These are phyloP conservation scores for Burhinus bistriatus DNA, from an alignment of 2,113 vertebrate genomes.

Conservation along the genomic window DNA sequence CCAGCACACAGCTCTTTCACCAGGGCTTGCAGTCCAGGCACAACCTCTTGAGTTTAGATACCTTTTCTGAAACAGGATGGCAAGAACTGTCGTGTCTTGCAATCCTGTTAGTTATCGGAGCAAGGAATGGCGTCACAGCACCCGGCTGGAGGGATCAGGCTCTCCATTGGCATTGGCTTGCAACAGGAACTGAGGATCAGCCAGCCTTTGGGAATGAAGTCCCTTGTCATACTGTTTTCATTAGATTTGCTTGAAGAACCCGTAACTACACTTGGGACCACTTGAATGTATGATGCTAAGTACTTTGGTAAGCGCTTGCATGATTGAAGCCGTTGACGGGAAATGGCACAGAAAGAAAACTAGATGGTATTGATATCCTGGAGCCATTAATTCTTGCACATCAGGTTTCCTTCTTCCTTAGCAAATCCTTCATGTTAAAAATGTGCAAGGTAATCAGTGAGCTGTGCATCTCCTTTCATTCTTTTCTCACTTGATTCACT, in stretches of 20 bases:
- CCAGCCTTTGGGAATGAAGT: background rate
- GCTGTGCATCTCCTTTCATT: background rate
- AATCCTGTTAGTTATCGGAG: background rate
- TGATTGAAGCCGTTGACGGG: background rate
- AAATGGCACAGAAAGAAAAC: background rate
- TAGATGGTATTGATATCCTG: background rate
- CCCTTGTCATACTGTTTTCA: background rate
- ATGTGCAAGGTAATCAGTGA: background rate
- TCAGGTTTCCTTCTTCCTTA: background rate
- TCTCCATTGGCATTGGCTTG: fast-evolving
- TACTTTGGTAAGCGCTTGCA: background rate
- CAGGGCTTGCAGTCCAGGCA: background rate
- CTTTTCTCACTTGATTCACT: background rate
- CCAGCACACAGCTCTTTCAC: background rate
- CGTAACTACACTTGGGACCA: background rate
- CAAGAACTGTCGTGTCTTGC: background rate
- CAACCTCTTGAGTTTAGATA: background rate
- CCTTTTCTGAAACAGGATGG: background rate
- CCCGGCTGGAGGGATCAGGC: fast-evolving
- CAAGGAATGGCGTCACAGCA: background rate
- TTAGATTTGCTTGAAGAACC: background rate
- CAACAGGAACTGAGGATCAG: background rate
- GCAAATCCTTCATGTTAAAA: background rate
- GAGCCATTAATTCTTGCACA: background rate
- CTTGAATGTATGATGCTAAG: background rate